Base-by-base conservation (phyloP, 1,140 invertebrate genomes). In the Prorops nasuta region DNA sequence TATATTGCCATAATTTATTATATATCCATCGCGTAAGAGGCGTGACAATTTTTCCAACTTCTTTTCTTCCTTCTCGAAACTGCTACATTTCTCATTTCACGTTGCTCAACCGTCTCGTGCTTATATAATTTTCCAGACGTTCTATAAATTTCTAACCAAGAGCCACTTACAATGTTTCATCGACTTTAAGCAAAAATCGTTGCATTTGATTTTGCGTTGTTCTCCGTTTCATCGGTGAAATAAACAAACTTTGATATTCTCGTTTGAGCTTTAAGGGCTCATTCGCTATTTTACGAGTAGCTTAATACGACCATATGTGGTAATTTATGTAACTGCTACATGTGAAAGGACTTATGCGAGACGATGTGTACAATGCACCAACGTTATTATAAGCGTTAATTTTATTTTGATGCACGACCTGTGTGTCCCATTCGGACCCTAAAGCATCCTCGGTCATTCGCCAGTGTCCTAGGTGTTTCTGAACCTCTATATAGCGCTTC, bases 391-490 rank as follows among this genome's bases (percentile, higher is more conserved):
- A 42, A 38, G 32, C 39, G 44, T 36, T 28, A 44, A 38, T 32
- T 43, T 39, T 51, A 46, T 52, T 56, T 56, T 56, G 54, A 56
- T 51, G 32, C 40, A 56, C 49, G 49, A 47, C 54, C 22, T 36
- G 21, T 37, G 38, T 17, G 31, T 28, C 22, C 20, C 32, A 32
- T 45, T 45, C 37, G 32, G 14, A 32, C 34, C 34, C 19, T 52
- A 38, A 56, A 56, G 45, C 49, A 56, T 43, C 49, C 54, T 20
- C 15, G n/a, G 34, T 6, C 24, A 28, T 28, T 28, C 10, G 24
- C 24, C 10, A 10, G 4, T 28, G 24, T 28, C 24, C 24, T 10
- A 28, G 24, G 10, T 28, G 4, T 28, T 28, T 6, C 24, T 6
- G 24, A 6, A 28, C 10, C 10, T 6, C 4, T 4, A 28, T 28